phyloP scores from a whole-genome alignment of 2,888 invertebrate species.

The Pandemis heparana region DNA sequence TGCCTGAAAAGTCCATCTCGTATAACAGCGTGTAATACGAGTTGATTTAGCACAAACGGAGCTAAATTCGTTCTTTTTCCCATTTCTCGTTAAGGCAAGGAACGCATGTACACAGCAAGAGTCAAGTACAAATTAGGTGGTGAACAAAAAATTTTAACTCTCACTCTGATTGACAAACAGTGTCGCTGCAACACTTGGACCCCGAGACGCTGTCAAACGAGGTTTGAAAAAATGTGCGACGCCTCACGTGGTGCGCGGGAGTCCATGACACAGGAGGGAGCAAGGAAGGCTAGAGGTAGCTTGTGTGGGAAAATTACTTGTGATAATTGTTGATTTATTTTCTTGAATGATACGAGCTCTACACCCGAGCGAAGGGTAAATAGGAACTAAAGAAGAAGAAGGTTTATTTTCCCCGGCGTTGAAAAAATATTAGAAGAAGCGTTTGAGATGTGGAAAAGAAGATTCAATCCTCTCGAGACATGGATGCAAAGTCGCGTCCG shows the following conservation, averaged over 20 bases:
- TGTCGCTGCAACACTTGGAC: slow-evolving; percentile 35
- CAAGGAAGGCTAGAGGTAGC: not conserved
- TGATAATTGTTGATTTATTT: no score
- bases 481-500: no score
- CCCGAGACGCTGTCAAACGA: slow-evolving; percentile 37
- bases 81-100: slow-evolving; percentile 19
- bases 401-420: no score
- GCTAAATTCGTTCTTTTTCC: not conserved
- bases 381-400: no score
- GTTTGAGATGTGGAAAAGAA: no score
- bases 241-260: slow-evolving; percentile 25
- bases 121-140: slow-evolving; percentile 39
- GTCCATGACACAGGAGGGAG: slow-evolving; percentile 13
- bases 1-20: not conserved
- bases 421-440: no score
- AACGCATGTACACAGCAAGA: slow-evolving; percentile 16
- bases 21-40: not conserved
- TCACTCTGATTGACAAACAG: slow-evolving; percentile 43
- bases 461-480: no score
- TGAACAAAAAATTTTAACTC: slow-evolving; percentile 41
- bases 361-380: no score
- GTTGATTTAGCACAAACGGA: not conserved
- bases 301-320: no score
- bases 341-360: no score
- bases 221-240: slow-evolving; percentile 33